Evolutionary conservation across 2,797 vertebrate species (phyloP), one percentile per base, ranked within the genome.

Genomic region (Melanotaenia boesemani): DNA sequence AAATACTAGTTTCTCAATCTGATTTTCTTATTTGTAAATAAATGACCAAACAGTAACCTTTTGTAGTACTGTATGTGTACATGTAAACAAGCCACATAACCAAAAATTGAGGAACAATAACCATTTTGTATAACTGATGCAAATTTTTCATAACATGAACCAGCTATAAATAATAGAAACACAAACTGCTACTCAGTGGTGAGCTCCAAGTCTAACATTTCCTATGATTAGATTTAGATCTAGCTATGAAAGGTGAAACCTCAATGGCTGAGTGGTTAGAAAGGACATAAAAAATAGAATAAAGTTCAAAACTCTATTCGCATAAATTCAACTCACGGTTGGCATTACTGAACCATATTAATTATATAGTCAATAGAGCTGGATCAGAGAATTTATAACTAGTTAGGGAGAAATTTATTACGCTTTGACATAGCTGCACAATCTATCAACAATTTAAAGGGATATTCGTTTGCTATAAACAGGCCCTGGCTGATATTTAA

Each of bases 331-430:
- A 54, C 80, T 50, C 44, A 67, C 62, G 67, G 75, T 82, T 83
- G 46, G 46, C 15, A 83, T 67, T 50, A 50, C 61, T n/a, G 20
- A n/a, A 20, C 7, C 46, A 48, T 20, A 48, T 26, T 18, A 36
- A 76, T 88, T 83, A 83, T 80, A 79, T 79, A 88, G 88, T 44
- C 20, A 71, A 24, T 62, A 69, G 37, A 41, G 44, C 69, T 70
- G 66, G 67, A 64, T 82, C 58, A 22, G 52, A 68, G 46, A 66
- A 72, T 81, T 83, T 76, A 75, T 69, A 82, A 77, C 63, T 84
- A 16, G 18, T 48, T n/a, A n/a, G n/a, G 18, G 46, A 30, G 2
- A 48, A 68, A 22, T 13, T 12, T 10, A 30, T 55, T 4, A 59
- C 12, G 34, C n/a, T 26, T 30, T 12, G 10, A 12, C 9, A 24